These are phyloP conservation scores for Lophochroa leadbeateri DNA, from an alignment of 2,113 vertebrate genomes.

Conservation along the genomic window DNA sequence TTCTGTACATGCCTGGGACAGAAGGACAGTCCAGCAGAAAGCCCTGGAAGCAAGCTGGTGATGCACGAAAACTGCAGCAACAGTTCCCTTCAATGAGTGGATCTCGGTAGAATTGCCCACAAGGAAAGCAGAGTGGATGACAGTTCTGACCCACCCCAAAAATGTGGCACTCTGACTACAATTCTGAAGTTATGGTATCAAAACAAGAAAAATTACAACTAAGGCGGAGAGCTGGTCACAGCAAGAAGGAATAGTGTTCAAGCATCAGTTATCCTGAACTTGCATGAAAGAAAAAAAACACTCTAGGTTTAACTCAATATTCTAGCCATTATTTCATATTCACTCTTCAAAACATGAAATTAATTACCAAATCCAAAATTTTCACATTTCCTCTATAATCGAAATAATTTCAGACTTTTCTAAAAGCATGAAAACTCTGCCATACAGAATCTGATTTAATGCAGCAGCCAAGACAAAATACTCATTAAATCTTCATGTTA, in stretches of 20 bases:
- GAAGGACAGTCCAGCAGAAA: neutral
- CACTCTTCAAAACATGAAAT: neutral
- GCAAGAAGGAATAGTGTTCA: neutral
- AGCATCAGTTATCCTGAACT: neutral
- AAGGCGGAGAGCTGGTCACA: neutral
- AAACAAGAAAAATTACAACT: neutral
- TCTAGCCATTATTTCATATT: neutral
- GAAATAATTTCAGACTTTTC: neutral
- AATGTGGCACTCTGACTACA: neutral
- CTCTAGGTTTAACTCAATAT: neutral
- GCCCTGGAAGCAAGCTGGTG: too few relatives aligned
- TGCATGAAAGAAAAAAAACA: neutral
- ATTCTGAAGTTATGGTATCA: neutral
- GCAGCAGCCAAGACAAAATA: neutral
- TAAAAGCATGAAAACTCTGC: neutral
- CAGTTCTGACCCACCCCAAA: neutral
- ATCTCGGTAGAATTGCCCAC: neutral
- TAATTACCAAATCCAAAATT: neutral
- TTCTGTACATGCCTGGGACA: fast-evolving
- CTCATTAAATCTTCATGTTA: neutral
- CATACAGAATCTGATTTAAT: neutral
- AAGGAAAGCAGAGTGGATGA: too few relatives aligned
- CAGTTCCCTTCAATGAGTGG: fast-evolving
- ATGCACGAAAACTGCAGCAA: neutral
- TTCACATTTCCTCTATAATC: neutral